Conservation (phyloP, 2,888 invertebrate genomes). For the Watsonalla binaria region DNA sequence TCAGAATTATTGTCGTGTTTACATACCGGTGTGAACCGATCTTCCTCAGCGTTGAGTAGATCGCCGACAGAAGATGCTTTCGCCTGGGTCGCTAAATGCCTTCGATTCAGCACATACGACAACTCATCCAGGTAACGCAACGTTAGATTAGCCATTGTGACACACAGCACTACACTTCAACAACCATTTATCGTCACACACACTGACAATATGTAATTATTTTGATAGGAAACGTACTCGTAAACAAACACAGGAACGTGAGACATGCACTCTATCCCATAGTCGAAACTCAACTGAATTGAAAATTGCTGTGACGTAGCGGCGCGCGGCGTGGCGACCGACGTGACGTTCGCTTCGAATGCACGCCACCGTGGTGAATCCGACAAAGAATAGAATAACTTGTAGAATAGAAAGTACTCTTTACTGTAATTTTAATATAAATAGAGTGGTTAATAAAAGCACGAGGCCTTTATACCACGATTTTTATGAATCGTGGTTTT, state of each 20-base stretch:
- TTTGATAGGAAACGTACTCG: constrained; percentile 40
- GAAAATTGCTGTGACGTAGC: background rate
- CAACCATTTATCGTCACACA: constrained; percentile 31
- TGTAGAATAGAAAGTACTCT: background rate
- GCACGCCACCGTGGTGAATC: background rate
- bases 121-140: constrained; percentile 74
- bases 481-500: no score
- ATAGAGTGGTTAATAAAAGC: no score
- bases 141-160: constrained; percentile 67
- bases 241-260: constrained; percentile 37
- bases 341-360: background rate
- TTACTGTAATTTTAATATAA: background rate
- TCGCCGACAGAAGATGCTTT: constrained; percentile 74
- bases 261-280: constrained; percentile 25
- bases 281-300: constrained; percentile 41
- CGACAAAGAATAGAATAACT: background rate
- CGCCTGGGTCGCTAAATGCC: constrained; percentile 61
- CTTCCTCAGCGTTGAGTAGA: constrained; percentile 67
- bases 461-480: no score
- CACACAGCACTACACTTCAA: constrained; percentile 31
- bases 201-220: constrained; percentile 24
- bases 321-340: background rate
- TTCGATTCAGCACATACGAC: constrained; percentile 68
- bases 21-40: constrained; percentile 62
- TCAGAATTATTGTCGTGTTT: constrained; percentile 5